phyloP scores from a whole-genome alignment of 2,113 vertebrate genomes.

The Oreotragus oreotragus region DNA sequence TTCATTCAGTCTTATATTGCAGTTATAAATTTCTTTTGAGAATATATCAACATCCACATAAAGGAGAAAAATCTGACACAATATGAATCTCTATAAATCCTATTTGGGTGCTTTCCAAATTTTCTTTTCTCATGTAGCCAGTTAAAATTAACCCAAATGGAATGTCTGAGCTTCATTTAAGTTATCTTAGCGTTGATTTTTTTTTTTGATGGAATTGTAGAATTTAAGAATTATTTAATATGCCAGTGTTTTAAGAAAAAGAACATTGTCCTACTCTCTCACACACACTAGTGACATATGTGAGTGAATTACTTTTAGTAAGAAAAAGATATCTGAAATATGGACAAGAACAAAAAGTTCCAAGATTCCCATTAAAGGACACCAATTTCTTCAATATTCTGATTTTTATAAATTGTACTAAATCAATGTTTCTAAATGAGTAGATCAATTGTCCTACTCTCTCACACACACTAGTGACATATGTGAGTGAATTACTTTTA shows the following conservation, averaged over 20 bases:
- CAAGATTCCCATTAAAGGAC: neutral
- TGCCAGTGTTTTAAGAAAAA: neutral
- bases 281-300: neutral
- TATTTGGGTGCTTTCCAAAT: neutral
- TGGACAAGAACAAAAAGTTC: neutral
- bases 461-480: neutral
- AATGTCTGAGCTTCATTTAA: neutral
- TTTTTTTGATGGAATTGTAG: neutral
- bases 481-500: neutral
- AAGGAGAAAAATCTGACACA: slow-evolving; percentile 33
- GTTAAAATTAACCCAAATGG: neutral
- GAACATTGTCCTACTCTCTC: neutral
- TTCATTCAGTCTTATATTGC: slow-evolving; percentile 43
- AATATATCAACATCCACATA: slow-evolving; percentile 23
- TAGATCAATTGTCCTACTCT: neutral
- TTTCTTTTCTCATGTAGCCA: neutral
- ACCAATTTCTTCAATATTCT: neutral
- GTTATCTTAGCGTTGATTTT: neutral
- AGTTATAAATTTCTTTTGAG: slow-evolving; percentile 64
- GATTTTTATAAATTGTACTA: neutral
- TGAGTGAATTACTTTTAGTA: neutral
- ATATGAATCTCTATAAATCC: slow-evolving; percentile 20
- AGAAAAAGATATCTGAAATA: neutral
- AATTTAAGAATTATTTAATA: neutral
- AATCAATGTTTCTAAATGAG: neutral